A percentile compares a stretch with the other conserved stretches of the same genome.
phyloP scores from a whole-genome alignment of 2,113 vertebrate genomes.

The Mesoclemmys tuberculata region DNA sequence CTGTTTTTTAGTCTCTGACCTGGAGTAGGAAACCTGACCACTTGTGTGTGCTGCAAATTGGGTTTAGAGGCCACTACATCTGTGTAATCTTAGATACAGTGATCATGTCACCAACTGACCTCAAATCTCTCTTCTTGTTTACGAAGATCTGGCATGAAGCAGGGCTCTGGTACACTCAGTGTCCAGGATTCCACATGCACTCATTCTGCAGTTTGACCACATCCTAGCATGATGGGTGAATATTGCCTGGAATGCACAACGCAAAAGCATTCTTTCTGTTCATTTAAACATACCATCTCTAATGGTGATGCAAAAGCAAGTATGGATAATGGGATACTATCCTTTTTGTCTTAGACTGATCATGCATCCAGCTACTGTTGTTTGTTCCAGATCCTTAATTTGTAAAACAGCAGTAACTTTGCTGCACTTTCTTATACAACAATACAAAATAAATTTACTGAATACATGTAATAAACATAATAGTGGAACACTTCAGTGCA shows the following conservation, averaged over 20 bases:
- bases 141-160: neutral
- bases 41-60: neutral
- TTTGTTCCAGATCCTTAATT: neutral
- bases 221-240: neutral
- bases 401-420: neutral
- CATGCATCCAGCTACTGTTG: accelerated
- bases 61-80: neutral
- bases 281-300: neutral
- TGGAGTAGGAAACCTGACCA: neutral
- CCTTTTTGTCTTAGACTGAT: neutral
- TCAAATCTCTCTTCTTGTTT: neutral
- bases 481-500: neutral
- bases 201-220: neutral
- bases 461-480: neutral
- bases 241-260: neutral
- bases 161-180: neutral
- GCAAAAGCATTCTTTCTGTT: neutral
- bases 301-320: neutral
- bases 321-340: neutral
- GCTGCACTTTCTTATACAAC: neutral
- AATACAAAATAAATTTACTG: neutral
- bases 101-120: neutral
- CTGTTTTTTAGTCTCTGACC: neutral
- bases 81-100: accelerated
- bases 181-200: neutral